Evolutionary conservation across 1,140 invertebrate species (phyloP).

Genomic region (Bombus soroeensis): DNA sequence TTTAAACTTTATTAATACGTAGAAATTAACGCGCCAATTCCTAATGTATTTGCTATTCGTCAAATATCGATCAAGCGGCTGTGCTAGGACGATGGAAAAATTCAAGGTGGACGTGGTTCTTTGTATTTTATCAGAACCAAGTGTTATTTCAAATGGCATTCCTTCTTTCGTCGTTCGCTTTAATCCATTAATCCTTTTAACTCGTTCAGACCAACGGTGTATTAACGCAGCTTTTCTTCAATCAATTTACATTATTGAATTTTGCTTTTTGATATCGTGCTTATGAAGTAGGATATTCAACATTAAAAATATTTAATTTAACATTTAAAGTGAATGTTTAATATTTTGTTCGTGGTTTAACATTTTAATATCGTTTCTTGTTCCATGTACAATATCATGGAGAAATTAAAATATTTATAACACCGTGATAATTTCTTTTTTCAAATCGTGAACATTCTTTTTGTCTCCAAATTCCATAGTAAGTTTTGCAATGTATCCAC

Average conservation of each 20-base stretch:
- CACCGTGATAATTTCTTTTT: too few species aligned
- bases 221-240: neutral
- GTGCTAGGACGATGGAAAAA: neutral
- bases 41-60: neutral
- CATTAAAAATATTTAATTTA: neutral
- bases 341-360: too few species aligned
- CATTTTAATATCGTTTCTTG: too few species aligned
- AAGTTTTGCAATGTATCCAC: too few species aligned
- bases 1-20: neutral
- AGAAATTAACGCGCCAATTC: neutral
- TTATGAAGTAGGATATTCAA: neutral
- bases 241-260: neutral
- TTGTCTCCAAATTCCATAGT: too few species aligned
- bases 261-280: neutral
- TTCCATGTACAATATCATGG: too few species aligned
- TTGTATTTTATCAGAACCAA: neutral
- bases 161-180: neutral
- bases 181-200: neutral
- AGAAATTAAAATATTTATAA: too few species aligned
- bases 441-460: too few species aligned
- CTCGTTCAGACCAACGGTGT: too few species aligned
- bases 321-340: too few species aligned
- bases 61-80: conserved; percentile 8
- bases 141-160: neutral
- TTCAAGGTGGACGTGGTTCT: neutral